Evolutionary conservation across 1,140 invertebrate species (phyloP).

Genomic region (Nebria ingens): DNA sequence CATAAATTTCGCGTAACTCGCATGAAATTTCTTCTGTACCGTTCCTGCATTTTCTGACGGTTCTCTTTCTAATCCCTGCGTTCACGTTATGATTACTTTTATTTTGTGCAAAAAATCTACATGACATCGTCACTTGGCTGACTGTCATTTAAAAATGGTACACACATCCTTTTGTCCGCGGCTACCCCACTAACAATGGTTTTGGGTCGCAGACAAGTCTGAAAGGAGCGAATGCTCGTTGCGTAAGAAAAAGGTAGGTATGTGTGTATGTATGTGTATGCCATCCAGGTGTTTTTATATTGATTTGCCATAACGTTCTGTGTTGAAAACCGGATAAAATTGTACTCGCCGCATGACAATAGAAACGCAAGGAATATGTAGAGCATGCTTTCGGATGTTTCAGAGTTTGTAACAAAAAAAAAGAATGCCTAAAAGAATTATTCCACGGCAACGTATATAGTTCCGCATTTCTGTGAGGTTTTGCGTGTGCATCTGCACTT

Average conservation of each 20-base stretch:
- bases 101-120: slow-evolving; percentile 14
- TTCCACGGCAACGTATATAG: background rate
- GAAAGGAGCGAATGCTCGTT: slow-evolving; percentile 18
- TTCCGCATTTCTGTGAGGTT: slow-evolving; percentile 1
- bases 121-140: background rate
- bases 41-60: background rate
- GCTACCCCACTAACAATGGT: slow-evolving; percentile 16
- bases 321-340: slow-evolving; percentile 23
- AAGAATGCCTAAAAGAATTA: no score
- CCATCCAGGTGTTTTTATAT: slow-evolving; percentile 22
- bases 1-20: no score
- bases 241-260: slow-evolving; percentile 18
- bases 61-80: background rate
- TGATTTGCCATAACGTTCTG: slow-evolving; percentile 22
- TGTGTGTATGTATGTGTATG: no score
- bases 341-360: slow-evolving; percentile 10
- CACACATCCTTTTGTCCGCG: slow-evolving; percentile 21
- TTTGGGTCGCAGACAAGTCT: slow-evolving; percentile 17
- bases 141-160: slow-evolving; percentile 18
- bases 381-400: slow-evolving; percentile 4
- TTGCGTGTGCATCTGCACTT: background rate
- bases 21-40: no score
- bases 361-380: background rate
- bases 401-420: background rate
- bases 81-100: slow-evolving; percentile 16